Percentiles rank a stretch among this genome's conserved stretches.
Conservation (phyloP, 2,797 vertebrate species). For the Hephaestus fuliginosus region DNA sequence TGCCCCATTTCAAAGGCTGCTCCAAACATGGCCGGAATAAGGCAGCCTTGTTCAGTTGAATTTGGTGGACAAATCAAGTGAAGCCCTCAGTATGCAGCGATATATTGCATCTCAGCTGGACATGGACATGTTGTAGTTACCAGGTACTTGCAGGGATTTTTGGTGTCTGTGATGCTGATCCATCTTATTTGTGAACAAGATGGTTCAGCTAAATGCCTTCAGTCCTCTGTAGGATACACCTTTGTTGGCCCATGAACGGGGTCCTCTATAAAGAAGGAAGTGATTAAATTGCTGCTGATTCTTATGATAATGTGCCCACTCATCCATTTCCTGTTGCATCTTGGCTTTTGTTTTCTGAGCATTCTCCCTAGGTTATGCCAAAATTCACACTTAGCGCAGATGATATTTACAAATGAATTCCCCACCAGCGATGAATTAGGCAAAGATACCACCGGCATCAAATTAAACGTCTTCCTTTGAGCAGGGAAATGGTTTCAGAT, state of each 20-base stretch:
- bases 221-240: not conserved
- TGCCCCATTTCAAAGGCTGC: slow-evolving; percentile 24
- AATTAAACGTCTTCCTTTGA: not conserved
- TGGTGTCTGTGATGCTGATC: not conserved
- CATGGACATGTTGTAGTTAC: not conserved
- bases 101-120: not conserved
- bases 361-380: not conserved
- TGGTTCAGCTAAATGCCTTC: not conserved
- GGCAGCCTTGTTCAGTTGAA: not conserved
- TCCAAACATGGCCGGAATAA: not conserved
- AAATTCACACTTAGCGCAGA: not conserved
- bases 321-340: slow-evolving; percentile 11
- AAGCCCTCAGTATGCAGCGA: slow-evolving; percentile 3
- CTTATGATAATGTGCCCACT: not conserved
- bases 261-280: not conserved
- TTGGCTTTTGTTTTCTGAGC: slow-evolving; percentile 4
- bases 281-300: not conserved
- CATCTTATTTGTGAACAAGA: not conserved
- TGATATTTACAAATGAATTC: not conserved
- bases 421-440: not conserved
- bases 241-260: not conserved
- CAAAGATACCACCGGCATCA: not conserved
- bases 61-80: slow-evolving; percentile 33
- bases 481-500: not conserved
- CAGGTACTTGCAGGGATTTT: not conserved